A percentile compares a stretch with the other conserved stretches of the same genome.
Conservation (phyloP, 2,797 vertebrate species). For the Chiloscyllium punctatum region DNA sequence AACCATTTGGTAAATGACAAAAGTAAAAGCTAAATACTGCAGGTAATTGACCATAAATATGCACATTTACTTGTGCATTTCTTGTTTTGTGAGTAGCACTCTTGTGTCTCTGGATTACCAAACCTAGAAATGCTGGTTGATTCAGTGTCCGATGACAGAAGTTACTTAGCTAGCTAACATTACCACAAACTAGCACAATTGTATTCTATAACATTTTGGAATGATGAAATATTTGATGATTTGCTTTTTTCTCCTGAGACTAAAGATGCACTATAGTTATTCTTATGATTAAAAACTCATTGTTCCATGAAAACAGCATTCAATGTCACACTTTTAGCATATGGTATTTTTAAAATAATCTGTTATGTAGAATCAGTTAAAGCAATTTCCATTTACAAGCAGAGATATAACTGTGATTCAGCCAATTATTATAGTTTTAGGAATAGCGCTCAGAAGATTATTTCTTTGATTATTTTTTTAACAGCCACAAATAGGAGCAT, state of each 20-base stretch:
- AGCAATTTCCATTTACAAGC: neutral
- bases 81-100: neutral
- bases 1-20: neutral
- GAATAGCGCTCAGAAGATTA: neutral
- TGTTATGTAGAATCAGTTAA: neutral
- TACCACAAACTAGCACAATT: neutral
- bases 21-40: neutral
- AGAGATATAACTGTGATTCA: neutral
- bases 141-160: neutral
- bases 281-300: slow-evolving; percentile 4
- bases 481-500: neutral
- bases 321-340: neutral
- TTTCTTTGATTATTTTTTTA: neutral
- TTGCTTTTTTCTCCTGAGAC: neutral
- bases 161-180: neutral
- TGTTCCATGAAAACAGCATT: neutral
- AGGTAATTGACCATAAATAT: neutral
- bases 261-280: neutral
- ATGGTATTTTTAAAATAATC: neutral
- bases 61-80: neutral
- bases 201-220: neutral
- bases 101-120: neutral
- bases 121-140: neutral
- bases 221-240: neutral
- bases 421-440: neutral